phyloP scores from a whole-genome alignment of 1,140 invertebrate species.

The Metopolophium dirhodum region DNA sequence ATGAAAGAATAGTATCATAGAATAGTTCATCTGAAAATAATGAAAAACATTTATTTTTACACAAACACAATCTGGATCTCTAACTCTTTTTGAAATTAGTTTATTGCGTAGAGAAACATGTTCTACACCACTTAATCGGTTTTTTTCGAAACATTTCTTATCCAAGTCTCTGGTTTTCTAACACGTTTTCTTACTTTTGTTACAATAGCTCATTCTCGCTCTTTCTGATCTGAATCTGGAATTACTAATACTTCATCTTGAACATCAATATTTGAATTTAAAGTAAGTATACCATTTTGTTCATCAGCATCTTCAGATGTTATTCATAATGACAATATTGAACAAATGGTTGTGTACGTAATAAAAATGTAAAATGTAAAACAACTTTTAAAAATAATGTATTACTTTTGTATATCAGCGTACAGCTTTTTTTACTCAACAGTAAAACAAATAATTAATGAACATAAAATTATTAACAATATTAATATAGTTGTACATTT shows the following conservation, averaged over 20 bases:
- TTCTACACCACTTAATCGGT: not conserved
- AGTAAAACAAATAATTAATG: too few species aligned
- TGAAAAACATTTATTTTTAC: conserved; percentile 19
- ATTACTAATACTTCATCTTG: not conserved
- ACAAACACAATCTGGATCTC: not conserved
- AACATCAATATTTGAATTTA: not conserved
- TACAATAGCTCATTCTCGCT: not conserved
- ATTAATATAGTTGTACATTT: too few species aligned
- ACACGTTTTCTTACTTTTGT: not conserved
- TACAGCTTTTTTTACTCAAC: too few species aligned
- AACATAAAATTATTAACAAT: too few species aligned
- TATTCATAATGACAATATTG: not conserved
- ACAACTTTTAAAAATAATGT: too few species aligned
- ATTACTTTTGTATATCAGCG: too few species aligned
- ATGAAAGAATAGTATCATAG: not conserved
- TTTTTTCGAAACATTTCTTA: not conserved
- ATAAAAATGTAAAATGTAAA: too few species aligned
- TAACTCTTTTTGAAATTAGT: not conserved
- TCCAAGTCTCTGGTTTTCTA: not conserved
- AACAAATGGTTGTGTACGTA: too few species aligned
- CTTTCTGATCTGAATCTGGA: not conserved
- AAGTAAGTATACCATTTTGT: not conserved
- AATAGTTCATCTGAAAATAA: not conserved
- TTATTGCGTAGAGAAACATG: not conserved
- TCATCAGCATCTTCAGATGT: not conserved